Percentiles rank a stretch among this genome's conserved stretches.
Conservation (phyloP, 2,888 invertebrate genomes). For the Ellobium chinense region DNA sequence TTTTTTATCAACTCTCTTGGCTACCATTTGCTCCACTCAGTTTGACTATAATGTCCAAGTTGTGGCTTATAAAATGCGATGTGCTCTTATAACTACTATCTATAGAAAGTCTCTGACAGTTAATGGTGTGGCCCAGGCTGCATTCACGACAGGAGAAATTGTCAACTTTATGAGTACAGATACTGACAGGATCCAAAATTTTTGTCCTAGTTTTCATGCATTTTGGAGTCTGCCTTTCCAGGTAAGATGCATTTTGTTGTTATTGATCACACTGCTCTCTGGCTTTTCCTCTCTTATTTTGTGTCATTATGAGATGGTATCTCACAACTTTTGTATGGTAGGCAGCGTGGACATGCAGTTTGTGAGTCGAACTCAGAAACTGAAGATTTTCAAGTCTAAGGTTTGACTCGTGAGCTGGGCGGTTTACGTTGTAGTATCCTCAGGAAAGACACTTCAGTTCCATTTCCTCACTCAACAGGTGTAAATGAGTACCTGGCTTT, state of each 20-base stretch:
- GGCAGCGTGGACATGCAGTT: no score
- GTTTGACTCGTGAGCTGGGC: no score
- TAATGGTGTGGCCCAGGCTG: slow-evolving; percentile 78
- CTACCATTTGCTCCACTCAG: slow-evolving; percentile 90
- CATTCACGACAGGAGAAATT: slow-evolving; percentile 87
- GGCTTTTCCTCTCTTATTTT: not conserved
- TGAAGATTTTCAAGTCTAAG: no score
- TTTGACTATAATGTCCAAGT: slow-evolving; percentile 90
- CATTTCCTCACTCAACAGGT: no score
- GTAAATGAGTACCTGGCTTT: no score
- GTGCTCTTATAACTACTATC: slow-evolving; percentile 89
- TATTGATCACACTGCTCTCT: not conserved
- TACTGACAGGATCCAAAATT: slow-evolving; percentile 95
- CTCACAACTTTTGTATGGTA: no score
- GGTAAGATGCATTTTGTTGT: slow-evolving; percentile 56
- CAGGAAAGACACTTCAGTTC: no score
- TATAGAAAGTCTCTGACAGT: slow-evolving; percentile 86
- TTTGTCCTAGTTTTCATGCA: slow-evolving; percentile 96
- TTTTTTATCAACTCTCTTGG: slow-evolving; percentile 84
- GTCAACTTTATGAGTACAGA: slow-evolving; percentile 98
- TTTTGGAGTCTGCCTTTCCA: slow-evolving; percentile 96
- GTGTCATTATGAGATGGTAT: no score
- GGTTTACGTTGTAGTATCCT: no score
- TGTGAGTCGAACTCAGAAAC: no score
- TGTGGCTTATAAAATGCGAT: slow-evolving; percentile 91